phyloP scores from a whole-genome alignment of 2,888 invertebrate genomes.

The Rhyacophila evoluta region DNA sequence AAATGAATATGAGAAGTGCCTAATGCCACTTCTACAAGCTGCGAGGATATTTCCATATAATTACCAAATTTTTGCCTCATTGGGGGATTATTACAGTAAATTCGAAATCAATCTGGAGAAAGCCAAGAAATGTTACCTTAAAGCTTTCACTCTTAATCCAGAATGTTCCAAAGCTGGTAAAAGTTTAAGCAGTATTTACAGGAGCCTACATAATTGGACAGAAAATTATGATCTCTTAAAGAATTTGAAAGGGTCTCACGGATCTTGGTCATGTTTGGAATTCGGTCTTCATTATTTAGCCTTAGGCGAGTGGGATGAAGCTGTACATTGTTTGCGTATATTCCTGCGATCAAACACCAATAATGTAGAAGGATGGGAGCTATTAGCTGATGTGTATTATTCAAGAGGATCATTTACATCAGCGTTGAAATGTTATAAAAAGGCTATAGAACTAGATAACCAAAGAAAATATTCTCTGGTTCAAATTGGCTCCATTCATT shows the following conservation, averaged over 20 bases:
- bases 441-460: slow-evolving; percentile 77
- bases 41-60: slow-evolving; percentile 81
- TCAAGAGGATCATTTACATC: slow-evolving; percentile 91
- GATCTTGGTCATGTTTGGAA: slow-evolving; percentile 86
- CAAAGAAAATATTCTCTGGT: slow-evolving; percentile 76
- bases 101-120: slow-evolving; percentile 76
- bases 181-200: slow-evolving; percentile 81
- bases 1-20: slow-evolving; percentile 71
- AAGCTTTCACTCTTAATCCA: slow-evolving; percentile 81
- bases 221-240: slow-evolving; percentile 74
- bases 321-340: slow-evolving; percentile 81
- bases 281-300: slow-evolving; percentile 85
- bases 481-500: slow-evolving; percentile 82
- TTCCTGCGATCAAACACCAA: slow-evolving; percentile 77
- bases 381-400: slow-evolving; percentile 90
- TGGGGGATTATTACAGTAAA: slow-evolving; percentile 79
- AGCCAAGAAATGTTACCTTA: slow-evolving; percentile 87
- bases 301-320: slow-evolving; percentile 77
- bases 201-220: slow-evolving; percentile 75
- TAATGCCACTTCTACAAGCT: slow-evolving; percentile 76
- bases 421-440: slow-evolving; percentile 88
- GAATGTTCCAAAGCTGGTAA: slow-evolving; percentile 76
- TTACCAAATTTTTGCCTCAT: slow-evolving; percentile 78
- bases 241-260: slow-evolving; percentile 65
- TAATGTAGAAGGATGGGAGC: slow-evolving; percentile 86